Percentiles rank a stretch among this genome's conserved stretches.
Conservation (phyloP, 2,797 vertebrate species). For the Pangasius djambal region DNA sequence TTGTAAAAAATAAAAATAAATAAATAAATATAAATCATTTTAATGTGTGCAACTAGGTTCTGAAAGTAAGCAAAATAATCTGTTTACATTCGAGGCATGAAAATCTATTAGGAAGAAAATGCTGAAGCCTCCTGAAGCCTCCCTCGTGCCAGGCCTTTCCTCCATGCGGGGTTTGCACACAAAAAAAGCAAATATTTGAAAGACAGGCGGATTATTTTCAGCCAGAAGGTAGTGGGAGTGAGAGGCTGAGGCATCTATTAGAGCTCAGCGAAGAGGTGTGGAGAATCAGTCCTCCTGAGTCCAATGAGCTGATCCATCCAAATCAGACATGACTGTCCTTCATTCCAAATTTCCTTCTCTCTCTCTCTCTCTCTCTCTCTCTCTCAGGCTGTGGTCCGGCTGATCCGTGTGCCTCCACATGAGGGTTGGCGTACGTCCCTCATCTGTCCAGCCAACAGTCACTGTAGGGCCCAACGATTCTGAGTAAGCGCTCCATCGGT, state of each 20-base stretch:
- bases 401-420: not conserved
- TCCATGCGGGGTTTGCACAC: not conserved
- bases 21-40: too few relatives aligned
- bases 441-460: not conserved
- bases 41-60: not conserved
- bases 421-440: not conserved
- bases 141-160: not conserved
- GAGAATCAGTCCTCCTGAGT: conserved; percentile 36
- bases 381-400: conserved; percentile 2
- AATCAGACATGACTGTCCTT: conserved; percentile 35
- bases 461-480: not conserved
- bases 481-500: not conserved
- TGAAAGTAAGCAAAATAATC: not conserved
- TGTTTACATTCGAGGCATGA: not conserved
- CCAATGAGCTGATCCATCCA: conserved; percentile 17
- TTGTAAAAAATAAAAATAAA: not conserved
- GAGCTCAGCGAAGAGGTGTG: conserved; percentile 17
- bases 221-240: conserved; percentile 16
- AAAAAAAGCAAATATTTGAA: not conserved
- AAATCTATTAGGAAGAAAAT: not conserved
- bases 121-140: not conserved
- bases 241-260: conserved; percentile 20
- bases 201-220: not conserved
- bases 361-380: not conserved
- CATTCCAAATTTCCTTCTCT: conserved; percentile 5